Evolutionary conservation across 2,888 invertebrate species (phyloP).

Genomic region (Pedicia rivosa): DNA sequence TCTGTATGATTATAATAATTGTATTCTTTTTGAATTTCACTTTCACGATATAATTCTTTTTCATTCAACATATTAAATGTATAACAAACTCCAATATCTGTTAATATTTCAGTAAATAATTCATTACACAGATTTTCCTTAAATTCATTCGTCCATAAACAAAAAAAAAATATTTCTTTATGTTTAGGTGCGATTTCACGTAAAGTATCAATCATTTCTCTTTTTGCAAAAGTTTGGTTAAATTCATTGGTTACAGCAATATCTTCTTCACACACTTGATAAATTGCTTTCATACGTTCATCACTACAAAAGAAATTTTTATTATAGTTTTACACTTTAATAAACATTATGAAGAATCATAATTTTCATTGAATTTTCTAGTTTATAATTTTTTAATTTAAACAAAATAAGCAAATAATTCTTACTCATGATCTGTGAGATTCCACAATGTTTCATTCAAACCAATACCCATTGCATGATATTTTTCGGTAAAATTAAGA

Average conservation of each 20-base stretch:
- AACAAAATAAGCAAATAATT: constrained; percentile 25
- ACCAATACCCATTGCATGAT: no score
- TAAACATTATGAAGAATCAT: no score
- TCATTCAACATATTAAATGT: constrained; percentile 48
- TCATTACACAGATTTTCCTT: constrained; percentile 34
- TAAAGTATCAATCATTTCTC: no score
- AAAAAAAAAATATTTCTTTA: constrained; percentile 37
- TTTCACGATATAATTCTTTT: constrained; percentile 36
- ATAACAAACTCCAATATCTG: constrained; percentile 55
- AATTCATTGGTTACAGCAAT: no score
- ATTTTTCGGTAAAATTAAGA: constrained; percentile 31
- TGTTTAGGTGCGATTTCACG: constrained; percentile 35
- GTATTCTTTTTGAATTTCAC: constrained; percentile 26
- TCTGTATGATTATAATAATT: constrained; percentile 17
- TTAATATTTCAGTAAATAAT: constrained; percentile 44
- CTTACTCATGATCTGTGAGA: no score
- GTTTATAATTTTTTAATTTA: neutral
- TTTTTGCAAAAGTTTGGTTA: no score
- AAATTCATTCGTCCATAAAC: constrained; percentile 41
- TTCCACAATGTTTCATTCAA: no score
- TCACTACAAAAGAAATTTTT: constrained; percentile 29
- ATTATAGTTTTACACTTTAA: no score
- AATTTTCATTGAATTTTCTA: neutral
- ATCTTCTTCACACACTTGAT: constrained; percentile 36
- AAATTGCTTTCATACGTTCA: constrained; percentile 31